A percentile compares a stretch with the other conserved stretches of the same genome.
phyloP scores from a whole-genome alignment of 2,797 vertebrate genomes.

The Hemitrygon akajei region DNA sequence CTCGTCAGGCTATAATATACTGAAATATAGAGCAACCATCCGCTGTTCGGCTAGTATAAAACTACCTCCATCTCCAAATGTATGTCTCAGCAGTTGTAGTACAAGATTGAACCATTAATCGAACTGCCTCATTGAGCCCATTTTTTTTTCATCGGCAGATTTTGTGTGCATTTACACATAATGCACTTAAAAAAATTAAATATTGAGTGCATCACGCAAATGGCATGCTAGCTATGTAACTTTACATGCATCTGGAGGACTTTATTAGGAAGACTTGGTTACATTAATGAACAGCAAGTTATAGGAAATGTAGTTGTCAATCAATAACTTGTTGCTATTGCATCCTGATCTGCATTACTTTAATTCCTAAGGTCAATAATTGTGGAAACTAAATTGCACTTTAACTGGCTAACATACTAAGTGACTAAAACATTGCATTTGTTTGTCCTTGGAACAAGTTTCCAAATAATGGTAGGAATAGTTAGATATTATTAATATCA shows the following conservation, averaged over 20 bases:
- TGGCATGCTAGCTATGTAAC: background rate
- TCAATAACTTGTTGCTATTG: slow-evolving; percentile 14
- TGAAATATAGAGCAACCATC: background rate
- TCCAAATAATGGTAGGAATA: background rate
- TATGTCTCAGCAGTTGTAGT: background rate
- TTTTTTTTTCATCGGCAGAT: background rate
- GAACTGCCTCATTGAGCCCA: background rate
- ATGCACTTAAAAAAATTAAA: background rate
- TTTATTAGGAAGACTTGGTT: background rate
- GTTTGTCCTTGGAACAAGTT: background rate
- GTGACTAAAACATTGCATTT: background rate
- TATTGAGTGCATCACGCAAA: background rate
- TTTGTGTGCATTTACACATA: background rate
- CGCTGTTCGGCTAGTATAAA: background rate
- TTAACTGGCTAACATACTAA: background rate
- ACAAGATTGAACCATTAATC: background rate
- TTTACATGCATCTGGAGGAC: background rate
- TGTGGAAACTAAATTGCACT: background rate
- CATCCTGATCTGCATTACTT: background rate
- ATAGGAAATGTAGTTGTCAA: background rate
- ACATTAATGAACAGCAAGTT: background rate
- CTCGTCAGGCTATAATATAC: background rate
- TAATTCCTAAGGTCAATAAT: background rate
- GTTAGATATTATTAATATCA: background rate
- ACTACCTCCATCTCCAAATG: background rate